Evolutionary conservation across 2,888 invertebrate genomes (phyloP).

Genomic region (Dolichopus griseipennis): DNA sequence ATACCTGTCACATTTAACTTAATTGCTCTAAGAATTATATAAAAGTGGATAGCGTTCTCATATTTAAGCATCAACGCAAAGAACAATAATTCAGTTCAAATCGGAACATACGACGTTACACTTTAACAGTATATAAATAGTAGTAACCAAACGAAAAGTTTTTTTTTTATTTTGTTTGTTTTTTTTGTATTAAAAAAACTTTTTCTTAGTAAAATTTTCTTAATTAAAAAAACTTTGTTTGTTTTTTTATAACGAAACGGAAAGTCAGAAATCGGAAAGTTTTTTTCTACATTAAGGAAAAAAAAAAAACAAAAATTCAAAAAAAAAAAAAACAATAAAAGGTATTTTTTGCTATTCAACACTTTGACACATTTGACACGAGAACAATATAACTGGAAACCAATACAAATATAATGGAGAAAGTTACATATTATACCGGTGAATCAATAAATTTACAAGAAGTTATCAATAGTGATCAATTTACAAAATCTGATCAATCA

Average conservation of each 20-base stretch:
- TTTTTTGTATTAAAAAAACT: not conserved
- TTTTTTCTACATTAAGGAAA: too few relatives aligned
- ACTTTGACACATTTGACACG: too few relatives aligned
- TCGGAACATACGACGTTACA: not conserved
- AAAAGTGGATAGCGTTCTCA: not conserved
- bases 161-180: not conserved
- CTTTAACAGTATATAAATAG: not conserved
- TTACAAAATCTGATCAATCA: constrained; percentile 62
- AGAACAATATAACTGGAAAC: too few relatives aligned
- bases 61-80: constrained; percentile 1
- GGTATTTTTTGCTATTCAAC: too few relatives aligned
- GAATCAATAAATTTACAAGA: not conserved
- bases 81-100: not conserved
- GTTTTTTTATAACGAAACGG: too few relatives aligned
- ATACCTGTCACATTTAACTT: too few relatives aligned
- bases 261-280: too few relatives aligned
- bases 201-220: not conserved
- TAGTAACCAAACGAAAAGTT: not conserved
- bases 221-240: not conserved
- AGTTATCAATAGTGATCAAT: not conserved
- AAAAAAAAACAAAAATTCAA: not conserved
- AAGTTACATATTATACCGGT: not conserved
- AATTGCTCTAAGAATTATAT: not conserved
- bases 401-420: not conserved
- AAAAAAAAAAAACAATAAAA: not conserved